phyloP scores from a whole-genome alignment of 2,888 invertebrate genomes.

The Coronaproctus castanopsis region DNA sequence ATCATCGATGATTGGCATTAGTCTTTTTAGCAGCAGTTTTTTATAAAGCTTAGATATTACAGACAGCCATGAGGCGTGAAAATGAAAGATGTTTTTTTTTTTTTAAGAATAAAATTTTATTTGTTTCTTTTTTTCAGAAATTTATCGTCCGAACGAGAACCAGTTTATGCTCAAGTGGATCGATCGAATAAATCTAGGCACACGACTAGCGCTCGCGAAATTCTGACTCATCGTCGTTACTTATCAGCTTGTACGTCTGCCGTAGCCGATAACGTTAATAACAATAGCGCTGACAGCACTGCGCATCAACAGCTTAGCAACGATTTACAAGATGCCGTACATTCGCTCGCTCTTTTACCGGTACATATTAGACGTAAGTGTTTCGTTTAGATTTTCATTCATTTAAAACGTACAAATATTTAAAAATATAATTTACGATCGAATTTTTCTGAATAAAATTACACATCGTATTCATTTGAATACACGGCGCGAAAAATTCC shows the following conservation, averaged over 20 bases:
- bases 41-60: no score
- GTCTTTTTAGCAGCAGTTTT: no score
- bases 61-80: no score
- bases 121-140: no score
- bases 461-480: no score
- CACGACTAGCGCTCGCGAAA: conserved; percentile 29
- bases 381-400: background rate
- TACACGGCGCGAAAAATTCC: no score
- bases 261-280: conserved; percentile 2
- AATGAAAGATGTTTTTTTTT: no score
- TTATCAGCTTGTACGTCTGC: conserved; percentile 32
- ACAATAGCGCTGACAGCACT: conserved; percentile 30
- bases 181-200: conserved; percentile 22
- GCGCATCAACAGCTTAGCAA: conserved; percentile 31
- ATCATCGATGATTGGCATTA: no score
- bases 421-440: no score
- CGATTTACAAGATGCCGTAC: conserved; percentile 37
- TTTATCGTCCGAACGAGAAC: conserved; percentile 16
- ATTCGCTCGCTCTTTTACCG: conserved; percentile 31
- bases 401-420: no score
- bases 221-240: conserved; percentile 33
- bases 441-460: no score
- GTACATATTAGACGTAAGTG: conserved; percentile 21
- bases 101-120: no score
- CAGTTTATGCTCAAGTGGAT: conserved; percentile 27